Evolutionary conservation across 2,797 vertebrate genomes (phyloP), one percentile per base, ranked within the genome.

Genomic region (Syngnathus rostellatus): DNA sequence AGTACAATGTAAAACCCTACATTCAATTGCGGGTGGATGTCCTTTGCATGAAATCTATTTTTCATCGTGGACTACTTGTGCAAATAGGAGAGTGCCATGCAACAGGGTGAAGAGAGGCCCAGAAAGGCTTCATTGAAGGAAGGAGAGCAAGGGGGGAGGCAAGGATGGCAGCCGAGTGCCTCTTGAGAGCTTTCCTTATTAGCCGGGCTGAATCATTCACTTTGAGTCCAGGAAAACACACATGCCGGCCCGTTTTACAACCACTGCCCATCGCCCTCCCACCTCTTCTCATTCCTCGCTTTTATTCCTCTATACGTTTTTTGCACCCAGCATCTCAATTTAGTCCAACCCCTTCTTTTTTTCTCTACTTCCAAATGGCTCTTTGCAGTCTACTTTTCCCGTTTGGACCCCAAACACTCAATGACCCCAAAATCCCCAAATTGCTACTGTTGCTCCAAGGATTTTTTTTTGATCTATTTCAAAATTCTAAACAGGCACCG

Each of bases 41-140:
- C 74, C 83, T 85, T 85, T 86, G 70, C 75, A 68, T 77, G 72
- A 81, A 82, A 85, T 85, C 80, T 82, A 80, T 82, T 86, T 85
- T 90, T 86, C 85, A 85, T 81, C 81, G 84, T 86, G 83, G 82
- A 87, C 79, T 85, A 86, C 87, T 89, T 85, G 81, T 86, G 78
- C 83, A 89, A 88, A 90, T 82, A 85, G 68, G 82, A 68, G 80
- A 79, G 75, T 69, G 78, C 74, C 74, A 77, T 69, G 78, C 74
- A 77, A 78, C 61, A 65, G 74, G 73, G 80, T 51, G 64, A 63
- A 72, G 71, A 72, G 75, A 68, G 78, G 73, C 74, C 63, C 57
- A 75, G 77, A 87, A 81, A 83, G 82, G 74, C 70, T 77, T 68
- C 78, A 83, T 68, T 82, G 79, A 83, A 79, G 76, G 78, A 63